Base-by-base conservation (phyloP, 2,888 invertebrate genomes). In the Drosophila koepferae region DNA sequence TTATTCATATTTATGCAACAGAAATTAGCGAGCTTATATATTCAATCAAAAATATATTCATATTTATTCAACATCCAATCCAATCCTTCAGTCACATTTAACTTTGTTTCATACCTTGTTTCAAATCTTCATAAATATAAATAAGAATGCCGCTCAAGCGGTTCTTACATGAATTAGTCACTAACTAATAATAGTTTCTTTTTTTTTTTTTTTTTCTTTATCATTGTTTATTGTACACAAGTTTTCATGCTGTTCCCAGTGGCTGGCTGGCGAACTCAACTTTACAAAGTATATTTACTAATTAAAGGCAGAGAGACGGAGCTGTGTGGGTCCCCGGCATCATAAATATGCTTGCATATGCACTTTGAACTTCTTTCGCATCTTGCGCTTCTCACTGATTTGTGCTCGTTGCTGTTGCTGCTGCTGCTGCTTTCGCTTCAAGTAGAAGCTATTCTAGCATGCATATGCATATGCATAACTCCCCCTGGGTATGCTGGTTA, bases 241-340 rank as follows among this genome's bases (percentile, higher is more conserved):
- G 34, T 20, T 34, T n/a, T 49, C 49, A 4, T 14, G 18, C 40
- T 7, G 1, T 16, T 55, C 34, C 41, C 55, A 28, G n/a, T 41
- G 23, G 41, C n/a, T 28, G 28, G 28, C 55, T 12, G 55, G 34
- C 20, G 58, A 58, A 34, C 58, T 9, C 28, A 70, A 63, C 20
- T 34, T 67, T 53, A 48, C 70, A 63, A 76, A 80, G 80, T 69
- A 51, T 71, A 46, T 62, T 53, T 71, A 64, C 75, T 86, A 88
- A 88, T 85, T 86, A 86, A 83, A 78, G 67, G 66, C 67, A 51
- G 41, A 53, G 61, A 34, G 63, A 43, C 65, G 61, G 60, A 23
- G 38, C 49, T 49, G 61, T 54, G 59, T 60, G 53, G 55, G 58
- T 71, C 65, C 53, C 67, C 44, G 43, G 38, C 59, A 79, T 63